A percentile compares a stretch with the other conserved stretches of the same genome.
Conservation (phyloP, 2,113 vertebrate genomes). For the Larimichthys crocea region DNA sequence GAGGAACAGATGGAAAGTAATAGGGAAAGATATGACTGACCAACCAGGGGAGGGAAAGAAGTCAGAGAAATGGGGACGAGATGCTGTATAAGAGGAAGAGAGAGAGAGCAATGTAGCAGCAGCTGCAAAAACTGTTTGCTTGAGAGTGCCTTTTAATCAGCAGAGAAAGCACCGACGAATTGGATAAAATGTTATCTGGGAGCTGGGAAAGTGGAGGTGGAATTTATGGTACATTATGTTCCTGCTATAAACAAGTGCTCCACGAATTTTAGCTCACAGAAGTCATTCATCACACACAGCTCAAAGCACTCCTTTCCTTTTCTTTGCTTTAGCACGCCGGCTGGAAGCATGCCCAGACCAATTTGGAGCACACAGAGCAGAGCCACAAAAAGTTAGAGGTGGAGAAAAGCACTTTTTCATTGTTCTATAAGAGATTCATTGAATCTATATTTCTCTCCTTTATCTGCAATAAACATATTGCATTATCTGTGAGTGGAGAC, state of each 20-base stretch:
- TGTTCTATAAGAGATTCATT: slow-evolving; percentile 41
- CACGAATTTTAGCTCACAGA: slow-evolving; percentile 69
- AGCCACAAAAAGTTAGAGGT: slow-evolving; percentile 12
- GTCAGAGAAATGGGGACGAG: slow-evolving; percentile 39
- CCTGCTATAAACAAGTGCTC: slow-evolving; percentile 72
- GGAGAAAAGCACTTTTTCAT: slow-evolving; percentile 42
- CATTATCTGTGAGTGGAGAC: slow-evolving; percentile 41
- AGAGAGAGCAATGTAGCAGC: slow-evolving; percentile 17
- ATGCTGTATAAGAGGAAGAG: slow-evolving; percentile 29
- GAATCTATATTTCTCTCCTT: slow-evolving; percentile 44
- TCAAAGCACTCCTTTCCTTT: slow-evolving; percentile 57
- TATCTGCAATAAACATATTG: slow-evolving; percentile 65
- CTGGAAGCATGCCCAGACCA: slow-evolving; percentile 67
- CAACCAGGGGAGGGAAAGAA: slow-evolving; percentile 29
- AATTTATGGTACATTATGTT: slow-evolving; percentile 83
- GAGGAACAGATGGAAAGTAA: slow-evolving; percentile 40
- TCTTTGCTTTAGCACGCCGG: slow-evolving; percentile 32
- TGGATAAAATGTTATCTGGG: slow-evolving; percentile 79
- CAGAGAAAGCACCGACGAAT: slow-evolving; percentile 70
- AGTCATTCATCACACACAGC: slow-evolving; percentile 71
- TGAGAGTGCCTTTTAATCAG: slow-evolving; percentile 81
- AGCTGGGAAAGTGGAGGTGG: slow-evolving; percentile 71
- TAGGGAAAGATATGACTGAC: slow-evolving; percentile 52
- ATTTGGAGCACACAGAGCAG: slow-evolving; percentile 42
- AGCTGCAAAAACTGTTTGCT: slow-evolving; percentile 52